A percentile compares a stretch with the other conserved stretches of the same genome.
These are phyloP conservation scores for Phengaris arion DNA, from an alignment of 2,888 invertebrate species.

Conservation along the genomic window DNA sequence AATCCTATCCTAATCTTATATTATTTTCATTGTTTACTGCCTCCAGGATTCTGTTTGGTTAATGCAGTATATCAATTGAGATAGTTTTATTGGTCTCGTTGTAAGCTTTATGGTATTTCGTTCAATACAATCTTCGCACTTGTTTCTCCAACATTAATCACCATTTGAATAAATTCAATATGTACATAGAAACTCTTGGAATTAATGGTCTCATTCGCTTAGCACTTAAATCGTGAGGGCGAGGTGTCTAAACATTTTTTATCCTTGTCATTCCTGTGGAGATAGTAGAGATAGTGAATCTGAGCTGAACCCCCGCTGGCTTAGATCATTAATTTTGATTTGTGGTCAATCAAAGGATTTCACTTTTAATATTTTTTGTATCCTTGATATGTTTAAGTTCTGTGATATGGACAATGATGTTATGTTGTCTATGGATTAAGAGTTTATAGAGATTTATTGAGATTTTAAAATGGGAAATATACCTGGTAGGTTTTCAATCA, in stretches of 20 bases:
- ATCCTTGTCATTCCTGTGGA: constrained; percentile 49
- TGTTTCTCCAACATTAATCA: constrained; percentile 74
- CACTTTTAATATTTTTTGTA: constrained; percentile 73
- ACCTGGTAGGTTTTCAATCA: not conserved
- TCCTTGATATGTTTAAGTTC: constrained; percentile 47
- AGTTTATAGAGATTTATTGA: not conserved
- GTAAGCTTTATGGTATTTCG: not conserved
- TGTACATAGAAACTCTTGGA: constrained; percentile 79
- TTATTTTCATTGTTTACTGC: not conserved
- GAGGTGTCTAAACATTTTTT: constrained; percentile 72
- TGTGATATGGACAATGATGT: constrained; percentile 44
- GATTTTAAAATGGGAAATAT: not conserved
- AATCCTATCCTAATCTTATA: not conserved
- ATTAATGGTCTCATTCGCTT: constrained; percentile 80
- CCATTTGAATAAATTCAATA: constrained; percentile 80
- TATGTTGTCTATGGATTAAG: constrained; percentile 29
- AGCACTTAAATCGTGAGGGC: constrained; percentile 79
- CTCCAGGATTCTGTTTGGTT: not conserved
- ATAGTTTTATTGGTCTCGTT: constrained; percentile 27
- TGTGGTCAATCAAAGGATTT: constrained; percentile 81
- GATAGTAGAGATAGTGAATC: constrained; percentile 51
- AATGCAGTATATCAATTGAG: not conserved
- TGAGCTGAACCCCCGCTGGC: constrained; percentile 70
- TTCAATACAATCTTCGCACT: constrained; percentile 54
- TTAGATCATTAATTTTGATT: constrained; percentile 80